Evolutionary conservation across 2,797 vertebrate species (phyloP).

Genomic region (Micropoecilia bifurca): DNA sequence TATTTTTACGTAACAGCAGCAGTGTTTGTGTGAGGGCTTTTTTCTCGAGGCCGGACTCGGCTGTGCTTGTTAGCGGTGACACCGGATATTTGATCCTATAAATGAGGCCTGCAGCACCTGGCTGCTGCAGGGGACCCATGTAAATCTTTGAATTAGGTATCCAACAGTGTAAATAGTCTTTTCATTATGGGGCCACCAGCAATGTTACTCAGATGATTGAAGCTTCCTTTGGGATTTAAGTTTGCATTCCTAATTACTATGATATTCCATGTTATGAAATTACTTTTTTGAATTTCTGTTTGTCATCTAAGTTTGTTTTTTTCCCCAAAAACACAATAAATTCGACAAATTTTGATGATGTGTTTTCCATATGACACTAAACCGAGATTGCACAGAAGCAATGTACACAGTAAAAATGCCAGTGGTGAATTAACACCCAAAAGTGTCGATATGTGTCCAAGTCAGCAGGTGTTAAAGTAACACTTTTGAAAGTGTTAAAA

Average conservation of each 20-base stretch:
- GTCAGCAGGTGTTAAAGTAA: no score
- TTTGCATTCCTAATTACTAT: not conserved
- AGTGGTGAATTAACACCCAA: no score
- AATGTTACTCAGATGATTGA: constrained; percentile 1
- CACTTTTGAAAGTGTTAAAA: no score
- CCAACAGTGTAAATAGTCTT: constrained; percentile 13
- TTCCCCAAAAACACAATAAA: not conserved
- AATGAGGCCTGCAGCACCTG: constrained; percentile 31
- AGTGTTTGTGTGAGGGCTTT: constrained; percentile 15
- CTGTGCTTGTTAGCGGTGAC: constrained; percentile 26
- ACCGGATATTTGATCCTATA: constrained; percentile 38
- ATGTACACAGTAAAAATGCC: no score
- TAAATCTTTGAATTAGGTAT: constrained; percentile 21
- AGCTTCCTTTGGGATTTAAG: not conserved
- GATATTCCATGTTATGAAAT: not conserved
- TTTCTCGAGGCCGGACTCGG: not conserved
- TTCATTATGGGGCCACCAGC: not conserved
- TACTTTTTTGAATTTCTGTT: not conserved
- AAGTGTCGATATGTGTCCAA: no score
- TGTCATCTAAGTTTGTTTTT: not conserved
- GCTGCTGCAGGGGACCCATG: constrained; percentile 16
- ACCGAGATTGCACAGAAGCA: not conserved
- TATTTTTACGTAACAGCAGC: constrained; percentile 20
- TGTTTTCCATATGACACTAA: not conserved
- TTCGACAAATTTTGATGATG: not conserved